phyloP scores from a whole-genome alignment of 2,797 vertebrate genomes.

The Falco biarmicus region DNA sequence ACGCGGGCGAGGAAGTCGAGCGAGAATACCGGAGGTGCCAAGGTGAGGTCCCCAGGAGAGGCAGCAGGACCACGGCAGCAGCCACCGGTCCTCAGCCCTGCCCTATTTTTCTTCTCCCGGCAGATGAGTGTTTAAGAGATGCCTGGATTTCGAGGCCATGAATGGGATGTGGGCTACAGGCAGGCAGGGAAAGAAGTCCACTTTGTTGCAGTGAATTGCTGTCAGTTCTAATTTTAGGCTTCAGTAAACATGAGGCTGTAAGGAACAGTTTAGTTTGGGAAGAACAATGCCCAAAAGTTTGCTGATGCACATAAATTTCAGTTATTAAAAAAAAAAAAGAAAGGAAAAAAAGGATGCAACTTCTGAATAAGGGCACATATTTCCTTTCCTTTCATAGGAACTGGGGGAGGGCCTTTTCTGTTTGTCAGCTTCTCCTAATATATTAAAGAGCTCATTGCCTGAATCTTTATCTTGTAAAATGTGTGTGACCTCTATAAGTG shows the following conservation, averaged over 20 bases:
- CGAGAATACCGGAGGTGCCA: slow-evolving; percentile 72
- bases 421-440: slow-evolving; percentile 52
- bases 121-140: slow-evolving; percentile 74
- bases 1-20: slow-evolving; percentile 51
- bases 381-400: slow-evolving; percentile 62
- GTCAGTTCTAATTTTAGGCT: slow-evolving; percentile 86
- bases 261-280: slow-evolving; percentile 78
- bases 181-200: slow-evolving; percentile 74
- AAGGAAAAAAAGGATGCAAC: slow-evolving; percentile 55
- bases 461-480: slow-evolving; percentile 48
- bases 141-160: slow-evolving; percentile 73
- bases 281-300: slow-evolving; percentile 80
- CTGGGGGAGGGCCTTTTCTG: slow-evolving; percentile 60
- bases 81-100: not conserved
- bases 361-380: slow-evolving; percentile 71
- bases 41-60: slow-evolving; percentile 80
- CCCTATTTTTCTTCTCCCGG: slow-evolving; percentile 75
- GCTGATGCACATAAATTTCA: slow-evolving; percentile 78
- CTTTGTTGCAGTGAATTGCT: slow-evolving; percentile 85
- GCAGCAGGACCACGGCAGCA: not conserved
- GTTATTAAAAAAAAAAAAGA: slow-evolving; percentile 74
- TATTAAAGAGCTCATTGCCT: slow-evolving; percentile 60
- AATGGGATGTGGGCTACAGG: slow-evolving; percentile 72
- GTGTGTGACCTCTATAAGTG: slow-evolving; percentile 48
- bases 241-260: slow-evolving; percentile 81